A percentile compares a stretch with the other conserved stretches of the same genome.
phyloP scores from a whole-genome alignment of 92 coral and sea anemone species.

The Zoanthus gigantus region DNA sequence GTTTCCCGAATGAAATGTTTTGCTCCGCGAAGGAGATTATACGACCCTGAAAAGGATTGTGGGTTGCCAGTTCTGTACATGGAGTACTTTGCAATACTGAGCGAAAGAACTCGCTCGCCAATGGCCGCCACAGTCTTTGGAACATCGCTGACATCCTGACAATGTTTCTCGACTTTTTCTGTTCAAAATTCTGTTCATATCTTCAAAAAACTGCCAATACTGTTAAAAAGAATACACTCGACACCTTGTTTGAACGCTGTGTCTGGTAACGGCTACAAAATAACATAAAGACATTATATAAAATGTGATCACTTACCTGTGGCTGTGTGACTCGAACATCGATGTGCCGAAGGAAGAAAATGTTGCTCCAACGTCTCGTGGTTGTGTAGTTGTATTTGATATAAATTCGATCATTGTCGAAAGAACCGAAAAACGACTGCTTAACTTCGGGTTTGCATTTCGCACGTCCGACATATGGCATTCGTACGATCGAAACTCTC shows the following conservation, averaged over 20 bases:
- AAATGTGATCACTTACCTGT: too few relatives aligned
- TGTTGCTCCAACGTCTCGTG: too few relatives aligned
- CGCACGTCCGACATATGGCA: neutral
- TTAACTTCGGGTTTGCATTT: slow-evolving; percentile 3
- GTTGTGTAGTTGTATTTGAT: too few relatives aligned
- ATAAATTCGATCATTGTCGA: neutral
- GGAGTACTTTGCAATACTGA: slow-evolving; percentile 1
- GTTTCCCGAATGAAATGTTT: neutral
- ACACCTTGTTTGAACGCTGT: too few relatives aligned
- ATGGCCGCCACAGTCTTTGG: slow-evolving; percentile 20
- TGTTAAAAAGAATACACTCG: too few relatives aligned
- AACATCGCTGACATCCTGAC: neutral
- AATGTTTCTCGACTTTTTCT: slow-evolving; percentile 27
- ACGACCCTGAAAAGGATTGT: too few relatives aligned
- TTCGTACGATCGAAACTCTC: neutral
- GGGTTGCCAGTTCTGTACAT: neutral
- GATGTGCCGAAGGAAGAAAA: too few relatives aligned
- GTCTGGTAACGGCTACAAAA: too few relatives aligned
- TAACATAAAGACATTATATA: too few relatives aligned
- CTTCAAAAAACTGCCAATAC: too few relatives aligned
- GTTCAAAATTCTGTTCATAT: neutral
- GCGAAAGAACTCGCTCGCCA: neutral
- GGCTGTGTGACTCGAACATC: too few relatives aligned
- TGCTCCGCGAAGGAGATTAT: neutral
- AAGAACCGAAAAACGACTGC: slow-evolving; percentile 7